phyloP scores from a whole-genome alignment of 1,140 invertebrate genomes.

The Caerostris darwini region DNA sequence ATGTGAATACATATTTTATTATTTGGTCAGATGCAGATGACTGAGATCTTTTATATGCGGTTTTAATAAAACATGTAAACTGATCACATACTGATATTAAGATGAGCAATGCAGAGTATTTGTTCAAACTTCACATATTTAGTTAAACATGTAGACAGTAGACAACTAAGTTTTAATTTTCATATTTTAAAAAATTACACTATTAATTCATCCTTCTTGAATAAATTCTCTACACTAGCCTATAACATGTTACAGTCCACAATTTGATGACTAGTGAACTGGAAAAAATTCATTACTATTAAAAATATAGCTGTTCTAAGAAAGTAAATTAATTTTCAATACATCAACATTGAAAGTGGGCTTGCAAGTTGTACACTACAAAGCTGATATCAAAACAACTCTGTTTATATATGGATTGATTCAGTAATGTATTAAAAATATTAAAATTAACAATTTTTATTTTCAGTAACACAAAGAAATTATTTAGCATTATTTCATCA shows the following conservation, averaged over 20 bases:
- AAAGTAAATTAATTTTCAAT: neutral
- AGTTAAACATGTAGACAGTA: neutral
- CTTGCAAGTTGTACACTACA: conserved; percentile 7
- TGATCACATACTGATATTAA: neutral
- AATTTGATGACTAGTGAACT: neutral
- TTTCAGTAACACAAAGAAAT: too few species aligned
- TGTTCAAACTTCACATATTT: conserved; percentile 15
- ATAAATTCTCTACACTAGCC: neutral
- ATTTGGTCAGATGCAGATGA: too few species aligned
- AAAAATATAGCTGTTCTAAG: conserved; percentile 14
- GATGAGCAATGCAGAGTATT: neutral
- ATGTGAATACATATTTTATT: too few species aligned
- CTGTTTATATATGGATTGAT: neutral
- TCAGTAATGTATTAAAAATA: too few species aligned
- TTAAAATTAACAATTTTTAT: too few species aligned
- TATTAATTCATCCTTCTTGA: neutral
- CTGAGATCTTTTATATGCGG: too few species aligned
- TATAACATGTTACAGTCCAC: neutral
- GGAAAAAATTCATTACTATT: neutral
- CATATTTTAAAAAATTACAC: neutral
- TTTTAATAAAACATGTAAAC: neutral
- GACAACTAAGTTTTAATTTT: neutral
- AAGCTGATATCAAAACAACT: neutral
- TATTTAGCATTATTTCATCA: too few species aligned
- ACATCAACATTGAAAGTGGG: neutral